Conservation (phyloP, 2,797 vertebrate genomes). For the Cirrhinus mrigala region DNA sequence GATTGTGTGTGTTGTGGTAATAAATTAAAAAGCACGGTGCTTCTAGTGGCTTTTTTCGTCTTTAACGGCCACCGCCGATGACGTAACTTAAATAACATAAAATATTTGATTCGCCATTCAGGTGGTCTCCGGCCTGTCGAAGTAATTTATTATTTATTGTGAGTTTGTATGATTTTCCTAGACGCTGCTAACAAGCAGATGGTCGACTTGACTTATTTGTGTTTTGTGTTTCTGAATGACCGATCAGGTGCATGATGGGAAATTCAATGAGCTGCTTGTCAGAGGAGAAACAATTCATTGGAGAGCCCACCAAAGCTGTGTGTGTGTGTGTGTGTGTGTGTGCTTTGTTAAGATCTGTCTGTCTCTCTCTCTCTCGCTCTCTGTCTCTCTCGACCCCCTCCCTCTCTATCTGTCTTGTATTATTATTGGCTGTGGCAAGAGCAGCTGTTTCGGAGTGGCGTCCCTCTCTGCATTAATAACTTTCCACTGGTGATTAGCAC, state of each 20-base stretch:
- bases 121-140: conserved; percentile 96
- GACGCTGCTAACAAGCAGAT: conserved; percentile 99
- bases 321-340: conserved; percentile 35
- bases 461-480: conserved; percentile 79
- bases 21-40: conserved; percentile 94
- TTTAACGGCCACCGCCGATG: conserved; percentile 79
- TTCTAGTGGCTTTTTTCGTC: conserved; percentile 67
- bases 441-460: conserved; percentile 83
- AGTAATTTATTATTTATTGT: conserved; percentile 98
- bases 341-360: conserved; percentile 70
- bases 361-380: conserved; percentile 30
- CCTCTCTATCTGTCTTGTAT: conserved; percentile 63
- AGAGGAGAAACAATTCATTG: conserved; percentile 91
- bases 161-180: conserved; percentile 84
- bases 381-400: conserved; percentile 43
- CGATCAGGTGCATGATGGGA: conserved; percentile 99
- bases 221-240: conserved; percentile 99
- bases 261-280: conserved; percentile 99
- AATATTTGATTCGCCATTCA: conserved; percentile 97
- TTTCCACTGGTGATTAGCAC: conserved; percentile 80
- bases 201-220: conserved; percentile 99
- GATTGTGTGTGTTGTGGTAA: conserved; percentile 97
- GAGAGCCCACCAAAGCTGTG: conserved; percentile 79
- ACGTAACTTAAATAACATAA: conserved; percentile 94
- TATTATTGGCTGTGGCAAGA: conserved; percentile 84